A percentile compares a stretch with the other conserved stretches of the same genome.
phyloP scores from a whole-genome alignment of 1,140 invertebrate species.

The Drosophila tsacasi region DNA sequence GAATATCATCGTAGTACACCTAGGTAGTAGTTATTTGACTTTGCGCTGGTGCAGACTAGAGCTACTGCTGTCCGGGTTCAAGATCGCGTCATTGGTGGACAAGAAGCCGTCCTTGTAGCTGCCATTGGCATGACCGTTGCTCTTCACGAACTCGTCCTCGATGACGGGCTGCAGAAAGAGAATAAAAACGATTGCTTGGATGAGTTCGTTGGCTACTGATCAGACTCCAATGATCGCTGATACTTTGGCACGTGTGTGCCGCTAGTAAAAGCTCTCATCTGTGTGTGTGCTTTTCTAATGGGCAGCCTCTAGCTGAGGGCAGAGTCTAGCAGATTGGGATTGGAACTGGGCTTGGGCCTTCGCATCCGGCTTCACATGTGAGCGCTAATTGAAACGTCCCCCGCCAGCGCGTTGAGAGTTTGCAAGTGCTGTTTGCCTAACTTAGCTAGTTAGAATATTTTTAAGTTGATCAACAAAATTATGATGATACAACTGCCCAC shows the following conservation, averaged over 20 bases:
- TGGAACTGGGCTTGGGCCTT: slow-evolving; percentile 56
- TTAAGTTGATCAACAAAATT: slow-evolving; percentile 72
- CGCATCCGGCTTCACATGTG: slow-evolving; percentile 78
- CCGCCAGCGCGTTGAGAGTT: slow-evolving; percentile 65
- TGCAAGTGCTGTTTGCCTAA: slow-evolving; percentile 68
- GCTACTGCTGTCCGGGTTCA: slow-evolving; percentile 84
- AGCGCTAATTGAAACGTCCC: slow-evolving; percentile 79
- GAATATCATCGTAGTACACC: slow-evolving; percentile 78
- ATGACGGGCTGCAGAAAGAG: slow-evolving; percentile 85
- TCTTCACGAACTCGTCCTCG: slow-evolving; percentile 82
- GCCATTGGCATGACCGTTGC: slow-evolving; percentile 62
- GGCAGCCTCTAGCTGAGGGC: slow-evolving; percentile 33
- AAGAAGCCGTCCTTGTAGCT: slow-evolving; percentile 62
- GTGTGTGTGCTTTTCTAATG: slow-evolving; percentile 55
- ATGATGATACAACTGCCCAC: slow-evolving; percentile 38
- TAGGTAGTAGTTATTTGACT: slow-evolving; percentile 85
- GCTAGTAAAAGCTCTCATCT: slow-evolving; percentile 52
- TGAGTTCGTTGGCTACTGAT: not conserved
- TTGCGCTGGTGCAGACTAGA: slow-evolving; percentile 85
- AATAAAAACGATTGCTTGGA: slow-evolving; percentile 9
- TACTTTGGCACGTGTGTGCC: slow-evolving; percentile 35
- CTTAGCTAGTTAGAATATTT: slow-evolving; percentile 83
- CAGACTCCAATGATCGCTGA: slow-evolving; percentile 10
- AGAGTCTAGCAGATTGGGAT: slow-evolving; percentile 42
- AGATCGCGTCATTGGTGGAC: slow-evolving; percentile 78